Evolutionary conservation across 2,113 vertebrate genomes (phyloP).

Genomic region (Colossoma macropomum): DNA sequence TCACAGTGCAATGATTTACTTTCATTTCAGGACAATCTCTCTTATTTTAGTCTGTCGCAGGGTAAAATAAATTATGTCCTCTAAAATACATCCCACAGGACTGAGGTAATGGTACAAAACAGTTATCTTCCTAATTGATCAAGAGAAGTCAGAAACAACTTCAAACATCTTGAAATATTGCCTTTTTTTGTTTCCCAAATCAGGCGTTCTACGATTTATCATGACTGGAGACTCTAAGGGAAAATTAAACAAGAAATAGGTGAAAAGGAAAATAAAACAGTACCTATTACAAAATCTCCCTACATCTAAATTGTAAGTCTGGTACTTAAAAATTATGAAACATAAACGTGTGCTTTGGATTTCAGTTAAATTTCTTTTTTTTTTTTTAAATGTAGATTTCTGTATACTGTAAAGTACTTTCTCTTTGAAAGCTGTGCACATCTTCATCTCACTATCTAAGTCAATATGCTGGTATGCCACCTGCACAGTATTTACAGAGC

Average conservation of each 20-base stretch:
- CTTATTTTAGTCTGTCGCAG: constrained; percentile 81
- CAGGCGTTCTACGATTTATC: constrained; percentile 38
- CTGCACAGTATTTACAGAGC: constrained; percentile 75
- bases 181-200: constrained; percentile 51
- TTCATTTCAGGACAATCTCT: constrained; percentile 78
- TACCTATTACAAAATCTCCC: constrained; percentile 78
- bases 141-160: constrained; percentile 74
- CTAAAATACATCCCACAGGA: constrained; percentile 89
- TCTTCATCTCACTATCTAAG: constrained; percentile 67
- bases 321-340: constrained; percentile 66
- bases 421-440: constrained; percentile 81
- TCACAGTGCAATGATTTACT: constrained; percentile 94
- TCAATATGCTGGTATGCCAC: constrained; percentile 79
- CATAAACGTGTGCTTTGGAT: constrained; percentile 83
- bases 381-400: constrained; percentile 72
- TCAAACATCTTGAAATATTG: constrained; percentile 64
- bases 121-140: constrained; percentile 77
- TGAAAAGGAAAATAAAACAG: constrained; percentile 36
- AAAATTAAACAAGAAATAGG: constrained; percentile 36
- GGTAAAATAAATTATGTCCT: constrained; percentile 92
- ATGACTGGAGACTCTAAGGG: constrained; percentile 33
- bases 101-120: constrained; percentile 89
- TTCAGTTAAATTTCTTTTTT: constrained; percentile 65
- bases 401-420: constrained; percentile 53
- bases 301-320: constrained; percentile 58